phyloP scores from a whole-genome alignment of 2,113 vertebrate species.

The Cryptotis parvus region DNA sequence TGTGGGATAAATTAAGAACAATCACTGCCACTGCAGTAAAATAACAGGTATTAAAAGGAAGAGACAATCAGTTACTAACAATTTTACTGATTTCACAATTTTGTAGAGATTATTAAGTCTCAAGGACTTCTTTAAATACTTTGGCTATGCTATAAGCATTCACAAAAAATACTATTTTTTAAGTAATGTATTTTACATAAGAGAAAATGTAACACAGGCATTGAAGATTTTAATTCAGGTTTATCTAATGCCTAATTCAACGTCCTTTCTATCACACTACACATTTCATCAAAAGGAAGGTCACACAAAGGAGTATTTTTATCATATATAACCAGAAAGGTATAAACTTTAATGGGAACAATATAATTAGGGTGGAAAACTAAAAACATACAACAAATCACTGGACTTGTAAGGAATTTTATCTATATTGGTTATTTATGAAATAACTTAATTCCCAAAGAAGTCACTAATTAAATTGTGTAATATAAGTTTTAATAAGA shows the following conservation, averaged over 20 bases:
- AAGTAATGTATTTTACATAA: not conserved
- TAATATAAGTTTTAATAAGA: not conserved
- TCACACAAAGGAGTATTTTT: not conserved
- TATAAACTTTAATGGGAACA: constrained; percentile 27
- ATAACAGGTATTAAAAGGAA: not conserved
- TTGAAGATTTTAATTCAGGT: constrained; percentile 2
- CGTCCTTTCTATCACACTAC: not conserved
- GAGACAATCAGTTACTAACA: not conserved
- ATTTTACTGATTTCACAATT: not conserved
- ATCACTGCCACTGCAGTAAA: not conserved
- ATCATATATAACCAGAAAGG: not conserved
- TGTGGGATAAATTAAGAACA: not conserved
- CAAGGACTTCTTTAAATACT: not conserved
- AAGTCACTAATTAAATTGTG: constrained; percentile 33
- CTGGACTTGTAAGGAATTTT: not conserved
- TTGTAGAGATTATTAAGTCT: not conserved
- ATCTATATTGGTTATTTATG: not conserved
- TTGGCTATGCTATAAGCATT: not conserved
- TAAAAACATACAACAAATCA: constrained; percentile 12
- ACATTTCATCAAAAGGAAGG: not conserved
- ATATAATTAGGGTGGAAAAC: not conserved
- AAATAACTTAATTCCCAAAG: constrained; percentile 11
- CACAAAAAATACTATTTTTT: not conserved
- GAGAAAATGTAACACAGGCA: not conserved
- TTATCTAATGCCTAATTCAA: not conserved